Base-by-base conservation (phyloP, 2,888 invertebrate species). In the Oeneis ivallda region DNA sequence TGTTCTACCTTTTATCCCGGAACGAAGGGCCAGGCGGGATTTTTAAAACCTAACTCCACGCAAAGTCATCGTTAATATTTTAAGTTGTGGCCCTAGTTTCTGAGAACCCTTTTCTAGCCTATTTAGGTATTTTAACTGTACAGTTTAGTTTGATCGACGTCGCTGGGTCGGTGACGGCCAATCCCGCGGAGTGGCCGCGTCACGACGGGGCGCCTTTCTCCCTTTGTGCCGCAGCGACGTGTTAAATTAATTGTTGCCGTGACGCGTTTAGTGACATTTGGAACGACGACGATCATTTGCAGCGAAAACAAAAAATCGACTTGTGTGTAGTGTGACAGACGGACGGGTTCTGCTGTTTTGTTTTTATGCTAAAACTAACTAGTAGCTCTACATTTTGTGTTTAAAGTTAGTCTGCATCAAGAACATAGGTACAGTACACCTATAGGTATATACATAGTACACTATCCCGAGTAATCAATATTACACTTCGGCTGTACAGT, bases 181-280 rank as follows among this genome's bases (percentile, higher is more conserved):
- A 76, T 82, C 83, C 70, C 80, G 81, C 76, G 79, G 82, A 76
- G 49, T 39, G 78, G 78, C 74, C 71, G 71, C 64, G 76, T 68
- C 77, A 62, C 75, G 70, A 71, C 78, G 77, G 82, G 76, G 79
- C 66, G 66, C 62, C 69, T 70, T 65, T 68, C 70, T 71, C 68
- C 67, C 71, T 68, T 68, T 71, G 65, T 60, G 66, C 37, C 15
- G 49, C 37, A 68, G 66, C 65, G 69, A 71, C 68, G 74, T 72
- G 75, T 71, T 66, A 75, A 75, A 75, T 73, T 74, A 72, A 74
- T 74, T 68, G 68, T 71, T 65, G 19, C 61, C 65, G 56, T 65
- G 70, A 72, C 71, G 69, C 70, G 53, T 37, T 68, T 67, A 68
- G 69, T 78, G 82, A 84, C 86, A 85, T 83, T 83, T 69, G 62